Evolutionary conservation across 2,888 invertebrate species (phyloP), one percentile per base, ranked within the genome.

Genomic region (Tenthredo mesomela): DNA sequence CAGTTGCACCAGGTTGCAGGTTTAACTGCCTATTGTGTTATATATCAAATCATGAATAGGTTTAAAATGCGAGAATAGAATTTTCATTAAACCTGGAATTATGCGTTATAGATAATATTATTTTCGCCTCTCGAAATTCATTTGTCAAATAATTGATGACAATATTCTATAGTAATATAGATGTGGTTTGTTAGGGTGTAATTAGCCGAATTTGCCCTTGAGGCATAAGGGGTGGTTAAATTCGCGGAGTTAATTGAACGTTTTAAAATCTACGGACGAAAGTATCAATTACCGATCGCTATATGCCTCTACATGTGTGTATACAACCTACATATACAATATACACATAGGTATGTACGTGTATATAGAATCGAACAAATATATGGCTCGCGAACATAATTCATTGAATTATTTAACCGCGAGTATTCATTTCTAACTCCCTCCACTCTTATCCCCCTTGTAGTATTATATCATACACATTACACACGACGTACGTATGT

Each of bases 241-340:
- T 73, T 73, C 73, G 25, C 12, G 12, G 5, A 21, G 25, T 43
- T 73, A 73, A 73, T 73, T 73, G 21, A 43, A 73, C 43, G 73
- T 73, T 73, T 47, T 43, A 47, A 73, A 73, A 73, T 73, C 25
- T 25, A 73, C 73, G n/a, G 18, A 21, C 43, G 2, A 43, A 25
- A 43, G 43, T 40, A 73, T 47, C 40, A 73, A 73, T 73, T 73
- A 73, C 43, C 12, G 5, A 73, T 73, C 15, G 15, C 33, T 33
- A 12, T 67, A 67, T 67, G 5, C 12, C 6, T 12, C 21, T 61
- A 25, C 18, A 3, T 12, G 33, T 15, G 15, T 29, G 29, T 33
- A 2, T 33, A 67, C 10, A 18, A 21, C 25, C 10, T 18, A 67
- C 5, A 0, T 15, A 33, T 7, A 15, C 33, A 33, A n/a, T n/a